Percentiles rank a stretch among this genome's conserved stretches.
phyloP scores from a whole-genome alignment of 1,140 invertebrate genomes.

The Octopus bimaculoides region DNA sequence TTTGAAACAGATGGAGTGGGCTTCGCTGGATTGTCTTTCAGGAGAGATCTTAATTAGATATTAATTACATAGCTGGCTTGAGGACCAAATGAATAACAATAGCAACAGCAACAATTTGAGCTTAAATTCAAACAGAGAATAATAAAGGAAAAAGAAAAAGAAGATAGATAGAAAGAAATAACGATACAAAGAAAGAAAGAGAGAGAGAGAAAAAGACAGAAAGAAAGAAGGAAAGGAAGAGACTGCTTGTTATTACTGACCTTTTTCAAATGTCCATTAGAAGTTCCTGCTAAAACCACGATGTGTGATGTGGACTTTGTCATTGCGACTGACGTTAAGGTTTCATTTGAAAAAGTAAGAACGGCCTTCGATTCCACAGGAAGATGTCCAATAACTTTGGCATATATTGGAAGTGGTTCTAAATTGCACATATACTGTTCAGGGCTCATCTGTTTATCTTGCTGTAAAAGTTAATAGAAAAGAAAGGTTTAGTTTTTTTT shows the following conservation, averaged over 20 bases:
- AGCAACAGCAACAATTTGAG: too few species aligned
- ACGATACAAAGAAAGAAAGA: neutral
- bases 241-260: constrained; percentile 57
- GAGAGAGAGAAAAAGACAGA: neutral
- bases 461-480: neutral
- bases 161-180: neutral
- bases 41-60: too few species aligned
- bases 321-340: constrained; percentile 84
- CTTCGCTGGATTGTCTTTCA: too few species aligned
- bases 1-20: too few species aligned
- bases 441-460: neutral
- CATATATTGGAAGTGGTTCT: constrained; percentile 24
- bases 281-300: constrained; percentile 92
- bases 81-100: too few species aligned
- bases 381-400: constrained; percentile 32
- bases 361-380: constrained; percentile 24
- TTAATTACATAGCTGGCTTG: too few species aligned
- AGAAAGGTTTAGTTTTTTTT: too few species aligned
- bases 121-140: neutral
- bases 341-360: constrained; percentile 22
- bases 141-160: neutral
- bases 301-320: constrained; percentile 94
- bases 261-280: constrained; percentile 88
- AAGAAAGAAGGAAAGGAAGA: neutral
- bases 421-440: neutral